Evolutionary conservation across 2,797 vertebrate genomes (phyloP), one percentile per base, ranked within the genome.

Genomic region (Toxotes lorentzi): DNA sequence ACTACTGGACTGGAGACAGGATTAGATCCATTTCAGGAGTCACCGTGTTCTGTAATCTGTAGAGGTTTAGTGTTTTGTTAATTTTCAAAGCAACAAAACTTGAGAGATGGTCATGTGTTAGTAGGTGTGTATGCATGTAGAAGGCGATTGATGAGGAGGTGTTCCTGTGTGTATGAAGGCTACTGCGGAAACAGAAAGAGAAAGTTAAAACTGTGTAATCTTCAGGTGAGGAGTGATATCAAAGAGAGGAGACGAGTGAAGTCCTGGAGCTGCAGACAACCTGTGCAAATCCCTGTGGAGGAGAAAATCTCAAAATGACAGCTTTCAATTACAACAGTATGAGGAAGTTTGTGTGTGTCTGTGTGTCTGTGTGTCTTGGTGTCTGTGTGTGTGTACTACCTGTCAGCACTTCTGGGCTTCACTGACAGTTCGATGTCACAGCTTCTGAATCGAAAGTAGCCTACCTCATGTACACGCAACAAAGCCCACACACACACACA

Each of bases 271-370:
- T 14, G 61, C 80, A 88, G 79, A 76, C 88, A 79, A 78, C 71
- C 70, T 74, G 76, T 70, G 75, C 79, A 90, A 90, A 89, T 93
- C 89, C 89, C 78, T 47, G 75, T 47, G 60, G 87, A 89, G 64
- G 80, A 76, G 68, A 70, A 83, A 84, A 81, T 89, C 81, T 90
- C 80, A 79, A 86, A 90, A 77, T 89, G 90, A 89, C 85, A 85
- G 86, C 79, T 89, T 91, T 91, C 91, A 91, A 88, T 90, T 86
- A 88, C 78, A 88, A 79, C 61, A 60, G 73, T 72, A 62, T 82
- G 71, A 70, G 78, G 23, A 57, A 50, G 34, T 50, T 58, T 58
- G 67, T 14, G 61, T 58, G 79, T 63, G 51, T 34, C 65, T 62
- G 54, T 38, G 27, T 47, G 43, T n/a, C 24, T 51, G 14, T n/a